These are phyloP conservation scores for Corynorhinus townsendii DNA, from an alignment of 2,113 vertebrate genomes.

Conservation along the genomic window DNA sequence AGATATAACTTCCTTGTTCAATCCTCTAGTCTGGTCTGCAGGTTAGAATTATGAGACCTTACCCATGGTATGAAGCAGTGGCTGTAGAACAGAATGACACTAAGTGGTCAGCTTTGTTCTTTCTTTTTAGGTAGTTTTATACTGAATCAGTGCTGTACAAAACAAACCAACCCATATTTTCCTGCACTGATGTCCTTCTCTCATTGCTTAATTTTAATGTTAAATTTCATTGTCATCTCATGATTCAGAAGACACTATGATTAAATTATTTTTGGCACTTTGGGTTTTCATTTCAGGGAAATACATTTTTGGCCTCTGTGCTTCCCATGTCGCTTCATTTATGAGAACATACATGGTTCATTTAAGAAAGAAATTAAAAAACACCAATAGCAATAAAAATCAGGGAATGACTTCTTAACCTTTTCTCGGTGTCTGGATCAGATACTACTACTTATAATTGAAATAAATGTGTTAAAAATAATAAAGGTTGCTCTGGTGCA, in stretches of 20 bases:
- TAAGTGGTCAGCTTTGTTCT: background rate
- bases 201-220: background rate
- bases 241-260: background rate
- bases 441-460: background rate
- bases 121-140: background rate
- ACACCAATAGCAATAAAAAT: background rate
- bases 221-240: background rate
- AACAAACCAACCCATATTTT: background rate
- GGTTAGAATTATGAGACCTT: background rate
- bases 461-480: constrained; percentile 41
- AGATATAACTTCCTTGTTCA: background rate
- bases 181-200: background rate
- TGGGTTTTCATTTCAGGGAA: background rate
- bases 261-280: background rate
- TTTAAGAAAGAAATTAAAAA: background rate
- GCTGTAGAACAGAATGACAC: background rate
- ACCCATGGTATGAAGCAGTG: background rate
- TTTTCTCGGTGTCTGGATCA: background rate
- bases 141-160: background rate
- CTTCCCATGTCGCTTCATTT: background rate
- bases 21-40: background rate
- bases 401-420: constrained; percentile 4
- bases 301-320: background rate
- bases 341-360: background rate
- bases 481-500: background rate